A percentile compares a stretch with the other conserved stretches of the same genome.
Evolutionary conservation across 2,797 vertebrate species (phyloP).

Genomic region (Australoheros facetus): DNA sequence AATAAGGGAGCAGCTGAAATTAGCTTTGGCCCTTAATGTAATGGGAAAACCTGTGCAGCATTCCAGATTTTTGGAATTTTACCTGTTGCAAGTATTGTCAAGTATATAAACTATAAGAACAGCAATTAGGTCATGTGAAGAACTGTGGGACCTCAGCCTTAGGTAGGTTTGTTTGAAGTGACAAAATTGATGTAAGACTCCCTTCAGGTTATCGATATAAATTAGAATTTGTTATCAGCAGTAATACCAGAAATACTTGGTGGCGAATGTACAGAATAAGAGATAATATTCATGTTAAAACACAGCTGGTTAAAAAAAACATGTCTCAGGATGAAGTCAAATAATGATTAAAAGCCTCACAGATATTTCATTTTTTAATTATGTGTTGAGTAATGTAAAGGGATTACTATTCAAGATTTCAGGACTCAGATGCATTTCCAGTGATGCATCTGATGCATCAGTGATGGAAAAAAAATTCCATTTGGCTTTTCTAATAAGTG

Average conservation of each 20-base stretch:
- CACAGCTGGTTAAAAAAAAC: neutral
- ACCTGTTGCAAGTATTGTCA: neutral
- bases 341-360: neutral
- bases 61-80: neutral
- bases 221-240: neutral
- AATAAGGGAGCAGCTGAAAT: neutral
- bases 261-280: neutral
- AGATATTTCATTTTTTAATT: no score
- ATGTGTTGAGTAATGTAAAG: neutral
- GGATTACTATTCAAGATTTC: neutral
- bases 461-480: neutral
- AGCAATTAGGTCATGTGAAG: neutral
- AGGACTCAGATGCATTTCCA: neutral
- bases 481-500: neutral
- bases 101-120: neutral
- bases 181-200: neutral
- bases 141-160: rapidly evolving
- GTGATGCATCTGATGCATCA: neutral
- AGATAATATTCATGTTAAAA: neutral
- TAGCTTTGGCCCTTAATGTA: neutral
- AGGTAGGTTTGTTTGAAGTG: neutral
- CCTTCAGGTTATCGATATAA: rapidly evolving
- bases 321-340: neutral
- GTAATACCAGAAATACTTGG: neutral
- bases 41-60: rapidly evolving